Evolutionary conservation across 2,888 invertebrate species (phyloP).

Genomic region (Polyploca ridens): DNA sequence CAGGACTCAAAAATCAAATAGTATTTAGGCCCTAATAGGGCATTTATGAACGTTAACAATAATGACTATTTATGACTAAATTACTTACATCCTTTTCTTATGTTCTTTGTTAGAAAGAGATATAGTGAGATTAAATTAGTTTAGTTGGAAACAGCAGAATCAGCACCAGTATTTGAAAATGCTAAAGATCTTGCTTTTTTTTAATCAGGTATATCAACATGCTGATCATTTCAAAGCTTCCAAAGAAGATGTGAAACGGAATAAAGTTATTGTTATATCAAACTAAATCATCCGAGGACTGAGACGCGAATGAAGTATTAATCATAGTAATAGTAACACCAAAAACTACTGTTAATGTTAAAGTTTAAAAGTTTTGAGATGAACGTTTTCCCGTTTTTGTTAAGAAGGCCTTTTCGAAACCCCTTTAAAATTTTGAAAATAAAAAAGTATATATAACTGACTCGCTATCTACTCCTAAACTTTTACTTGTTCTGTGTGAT

Average conservation of each 20-base stretch:
- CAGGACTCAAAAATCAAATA: too few relatives aligned
- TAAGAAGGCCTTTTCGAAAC: conserved; percentile 52
- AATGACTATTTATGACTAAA: too few relatives aligned
- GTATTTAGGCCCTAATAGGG: too few relatives aligned
- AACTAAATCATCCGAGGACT: conserved; percentile 31
- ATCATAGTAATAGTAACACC: conserved; percentile 56
- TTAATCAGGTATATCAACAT: background rate
- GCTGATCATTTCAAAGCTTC: conserved; percentile 18
- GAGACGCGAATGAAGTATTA: conserved; percentile 38
- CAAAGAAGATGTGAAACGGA: conserved; percentile 30
- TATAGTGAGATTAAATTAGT: too few relatives aligned
- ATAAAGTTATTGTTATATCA: conserved; percentile 18
- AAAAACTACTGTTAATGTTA: conserved; percentile 41
- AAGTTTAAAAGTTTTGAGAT: conserved; percentile 42
- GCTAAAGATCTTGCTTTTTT: background rate
- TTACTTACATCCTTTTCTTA: too few relatives aligned
- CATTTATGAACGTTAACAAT: too few relatives aligned
- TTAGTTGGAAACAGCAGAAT: too few relatives aligned
- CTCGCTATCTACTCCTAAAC: conserved; percentile 5
- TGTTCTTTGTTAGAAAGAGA: too few relatives aligned
- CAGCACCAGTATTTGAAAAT: too few relatives aligned
- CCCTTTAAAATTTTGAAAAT: conserved; percentile 46
- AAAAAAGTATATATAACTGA: conserved; percentile 15
- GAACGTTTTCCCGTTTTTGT: conserved; percentile 42
- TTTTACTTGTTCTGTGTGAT: conserved; percentile 26